phyloP scores from a whole-genome alignment of 2,797 vertebrate genomes.

The Melanotaenia boesemani region DNA sequence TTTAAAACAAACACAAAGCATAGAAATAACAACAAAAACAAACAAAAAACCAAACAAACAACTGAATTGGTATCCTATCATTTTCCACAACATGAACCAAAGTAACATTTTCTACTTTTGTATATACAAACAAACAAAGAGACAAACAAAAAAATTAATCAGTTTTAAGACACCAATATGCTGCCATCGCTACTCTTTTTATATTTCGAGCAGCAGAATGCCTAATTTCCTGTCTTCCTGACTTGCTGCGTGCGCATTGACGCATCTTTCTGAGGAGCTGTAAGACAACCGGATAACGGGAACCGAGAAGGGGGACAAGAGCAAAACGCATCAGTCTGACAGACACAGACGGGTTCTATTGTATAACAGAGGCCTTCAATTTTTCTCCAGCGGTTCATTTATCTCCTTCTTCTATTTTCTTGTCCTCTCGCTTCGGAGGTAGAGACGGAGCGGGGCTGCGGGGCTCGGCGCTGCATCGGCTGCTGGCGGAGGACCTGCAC shows the following conservation, averaged over 20 bases:
- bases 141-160: too few species aligned
- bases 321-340: slow-evolving; percentile 60
- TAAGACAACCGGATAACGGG: slow-evolving; percentile 74
- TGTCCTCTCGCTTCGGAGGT: slow-evolving; percentile 39
- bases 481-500: slow-evolving; percentile 78
- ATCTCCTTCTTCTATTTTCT: background rate
- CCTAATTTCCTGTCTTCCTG: slow-evolving; percentile 21
- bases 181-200: background rate
- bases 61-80: too few species aligned
- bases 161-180: too few species aligned
- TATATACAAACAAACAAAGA: too few species aligned
- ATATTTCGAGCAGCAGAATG: slow-evolving; percentile 36
- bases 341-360: slow-evolving; percentile 56
- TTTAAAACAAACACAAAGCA: too few species aligned
- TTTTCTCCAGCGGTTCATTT: background rate
- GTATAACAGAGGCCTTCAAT: slow-evolving; percentile 57
- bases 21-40: too few species aligned
- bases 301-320: slow-evolving; percentile 63
- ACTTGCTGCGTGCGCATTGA: slow-evolving; percentile 33
- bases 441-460: slow-evolving; percentile 50
- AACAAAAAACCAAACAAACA: too few species aligned
- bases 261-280: slow-evolving; percentile 59
- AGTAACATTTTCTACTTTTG: too few species aligned
- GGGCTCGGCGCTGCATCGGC: slow-evolving; percentile 67
- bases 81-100: too few species aligned